These are phyloP conservation scores for Vespertilio murinus DNA, from an alignment of 2,797 vertebrate genomes.

Conservation along the genomic window DNA sequence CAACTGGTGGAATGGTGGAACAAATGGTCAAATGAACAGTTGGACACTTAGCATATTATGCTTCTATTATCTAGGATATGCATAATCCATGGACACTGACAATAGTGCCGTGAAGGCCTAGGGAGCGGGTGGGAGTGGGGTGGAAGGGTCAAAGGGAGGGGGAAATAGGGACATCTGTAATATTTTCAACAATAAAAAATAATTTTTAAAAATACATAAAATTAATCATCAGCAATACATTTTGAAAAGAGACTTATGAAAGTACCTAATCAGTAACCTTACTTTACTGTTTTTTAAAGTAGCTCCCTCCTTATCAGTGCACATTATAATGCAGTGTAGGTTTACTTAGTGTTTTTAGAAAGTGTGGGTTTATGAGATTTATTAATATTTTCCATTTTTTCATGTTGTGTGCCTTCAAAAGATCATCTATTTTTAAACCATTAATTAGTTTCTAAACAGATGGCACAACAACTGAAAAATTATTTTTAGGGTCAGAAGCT, in stretches of 20 bases:
- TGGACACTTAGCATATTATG: too few relatives aligned
- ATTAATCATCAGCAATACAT: neutral
- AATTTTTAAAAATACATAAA: too few relatives aligned
- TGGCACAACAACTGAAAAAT: conserved; percentile 54
- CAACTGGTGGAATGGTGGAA: too few relatives aligned
- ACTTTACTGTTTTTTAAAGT: neutral
- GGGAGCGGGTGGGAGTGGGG: too few relatives aligned
- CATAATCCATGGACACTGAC: too few relatives aligned
- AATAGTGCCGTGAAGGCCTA: too few relatives aligned
- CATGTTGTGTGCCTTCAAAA: conserved; percentile 64
- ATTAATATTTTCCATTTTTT: conserved; percentile 63
- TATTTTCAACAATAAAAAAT: too few relatives aligned
- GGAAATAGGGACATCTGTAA: too few relatives aligned
- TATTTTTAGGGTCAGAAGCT: conserved; percentile 33
- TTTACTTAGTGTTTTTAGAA: neutral
- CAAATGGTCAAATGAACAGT: too few relatives aligned
- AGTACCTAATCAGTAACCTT: neutral
- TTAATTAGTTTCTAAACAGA: conserved; percentile 69
- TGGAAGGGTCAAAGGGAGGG: too few relatives aligned
- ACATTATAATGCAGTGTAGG: neutral
- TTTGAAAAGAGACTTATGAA: conserved; percentile 36
- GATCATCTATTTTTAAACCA: conserved; percentile 74
- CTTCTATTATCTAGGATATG: too few relatives aligned
- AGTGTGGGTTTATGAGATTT: conserved; percentile 43
- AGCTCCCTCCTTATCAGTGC: neutral